Conservation (phyloP, 2,113 vertebrate species). For the Apaloderma vittatum region DNA sequence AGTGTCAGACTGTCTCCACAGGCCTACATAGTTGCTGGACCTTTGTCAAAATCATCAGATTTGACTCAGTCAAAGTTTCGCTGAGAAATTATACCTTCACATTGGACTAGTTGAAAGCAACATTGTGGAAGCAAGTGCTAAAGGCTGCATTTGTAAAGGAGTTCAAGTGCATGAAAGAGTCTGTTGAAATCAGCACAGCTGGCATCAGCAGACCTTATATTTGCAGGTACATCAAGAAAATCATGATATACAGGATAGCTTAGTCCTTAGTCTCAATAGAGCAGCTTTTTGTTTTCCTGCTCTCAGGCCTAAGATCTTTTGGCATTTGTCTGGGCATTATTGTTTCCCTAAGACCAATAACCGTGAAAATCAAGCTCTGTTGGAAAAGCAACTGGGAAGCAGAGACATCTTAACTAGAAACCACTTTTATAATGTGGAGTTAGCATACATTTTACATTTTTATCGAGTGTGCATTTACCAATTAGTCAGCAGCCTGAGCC, state of each 20-base stretch:
- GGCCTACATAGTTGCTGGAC: neutral
- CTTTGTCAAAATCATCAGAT: neutral
- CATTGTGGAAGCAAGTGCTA: neutral
- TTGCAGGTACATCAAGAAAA: neutral
- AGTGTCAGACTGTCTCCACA: neutral
- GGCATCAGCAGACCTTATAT: neutral
- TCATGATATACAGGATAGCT: neutral
- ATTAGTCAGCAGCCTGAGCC: slow-evolving; percentile 75
- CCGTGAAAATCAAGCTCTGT: neutral
- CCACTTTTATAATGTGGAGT: slow-evolving; percentile 45
- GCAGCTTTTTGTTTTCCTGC: neutral
- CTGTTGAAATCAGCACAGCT: neutral
- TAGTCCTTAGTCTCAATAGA: neutral
- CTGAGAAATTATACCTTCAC: neutral
- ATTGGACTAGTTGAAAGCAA: neutral
- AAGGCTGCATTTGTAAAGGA: neutral
- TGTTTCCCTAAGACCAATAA: slow-evolving; percentile 5
- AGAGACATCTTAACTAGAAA: slow-evolving; percentile 10
- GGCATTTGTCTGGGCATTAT: neutral
- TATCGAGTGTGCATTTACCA: slow-evolving; percentile 76
- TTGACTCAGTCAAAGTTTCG: neutral
- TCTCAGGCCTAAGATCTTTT: neutral
- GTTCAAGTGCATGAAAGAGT: neutral
- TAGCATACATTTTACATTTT: slow-evolving; percentile 65
- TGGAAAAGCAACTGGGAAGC: slow-evolving; percentile 17